phyloP scores from a whole-genome alignment of 2,797 vertebrate species.

The Thaleichthys pacificus region DNA sequence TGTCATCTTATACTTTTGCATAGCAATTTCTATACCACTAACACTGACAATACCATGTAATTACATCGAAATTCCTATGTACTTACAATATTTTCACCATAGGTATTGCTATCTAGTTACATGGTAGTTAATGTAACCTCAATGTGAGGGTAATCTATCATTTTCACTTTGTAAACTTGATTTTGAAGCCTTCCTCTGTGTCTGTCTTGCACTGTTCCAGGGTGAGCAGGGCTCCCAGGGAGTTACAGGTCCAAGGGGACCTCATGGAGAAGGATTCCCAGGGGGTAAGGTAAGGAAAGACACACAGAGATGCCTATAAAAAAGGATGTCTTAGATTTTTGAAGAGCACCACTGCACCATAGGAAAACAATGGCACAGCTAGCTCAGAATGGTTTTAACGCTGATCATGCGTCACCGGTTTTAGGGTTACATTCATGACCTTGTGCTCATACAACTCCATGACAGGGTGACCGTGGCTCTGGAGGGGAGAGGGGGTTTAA shows the following conservation, averaged over 20 bases:
- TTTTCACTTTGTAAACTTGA: no score
- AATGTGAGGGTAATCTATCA: no score
- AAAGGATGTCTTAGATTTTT: no score
- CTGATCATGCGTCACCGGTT: background rate
- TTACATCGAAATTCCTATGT: no score
- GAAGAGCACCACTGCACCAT: no score
- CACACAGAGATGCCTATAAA: background rate
- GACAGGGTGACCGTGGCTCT: conserved; percentile 83
- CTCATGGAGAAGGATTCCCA: conserved; percentile 83
- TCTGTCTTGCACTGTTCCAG: conserved; percentile 57
- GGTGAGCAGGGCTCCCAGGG: conserved; percentile 87
- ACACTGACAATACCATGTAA: no score
- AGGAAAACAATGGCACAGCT: no score
- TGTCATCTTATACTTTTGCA: no score
- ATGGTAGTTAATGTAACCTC: no score
- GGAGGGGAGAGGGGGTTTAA: conserved; percentile 82
- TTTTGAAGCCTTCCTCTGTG: background rate
- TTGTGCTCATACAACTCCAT: background rate
- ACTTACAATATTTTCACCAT: no score
- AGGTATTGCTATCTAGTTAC: no score
- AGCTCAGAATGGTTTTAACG: background rate
- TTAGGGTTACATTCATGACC: background rate
- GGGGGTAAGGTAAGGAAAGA: conserved; percentile 81
- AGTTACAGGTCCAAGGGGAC: conserved; percentile 81
- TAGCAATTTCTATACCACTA: no score